phyloP scores from a whole-genome alignment of 1,140 invertebrate species.

The Saxidomus purpurata region DNA sequence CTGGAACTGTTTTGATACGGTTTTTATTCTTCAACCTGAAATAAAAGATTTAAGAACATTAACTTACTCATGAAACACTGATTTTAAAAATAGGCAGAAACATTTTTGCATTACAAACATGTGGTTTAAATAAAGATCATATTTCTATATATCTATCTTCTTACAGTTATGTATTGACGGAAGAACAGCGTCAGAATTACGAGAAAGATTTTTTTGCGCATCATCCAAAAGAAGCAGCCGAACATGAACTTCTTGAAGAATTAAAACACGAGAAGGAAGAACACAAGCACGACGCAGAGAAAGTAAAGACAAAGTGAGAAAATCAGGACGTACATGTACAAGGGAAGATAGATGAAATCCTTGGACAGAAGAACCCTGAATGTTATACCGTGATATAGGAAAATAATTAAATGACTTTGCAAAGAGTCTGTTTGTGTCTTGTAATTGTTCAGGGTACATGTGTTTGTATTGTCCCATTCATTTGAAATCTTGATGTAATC shows the following conservation, averaged over 20 bases:
- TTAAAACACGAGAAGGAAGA: slow-evolving; percentile 10
- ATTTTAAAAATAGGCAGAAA: too few relatives aligned
- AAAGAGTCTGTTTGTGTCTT: background rate
- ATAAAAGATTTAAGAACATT: too few relatives aligned
- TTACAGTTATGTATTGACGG: slow-evolving; percentile 39
- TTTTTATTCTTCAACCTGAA: too few relatives aligned
- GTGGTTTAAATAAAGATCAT: too few relatives aligned
- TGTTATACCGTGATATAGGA: background rate
- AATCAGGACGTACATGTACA: background rate
- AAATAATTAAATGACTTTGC: background rate
- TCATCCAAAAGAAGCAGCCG: background rate
- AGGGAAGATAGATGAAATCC: background rate
- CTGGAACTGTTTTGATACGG: too few relatives aligned
- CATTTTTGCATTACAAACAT: too few relatives aligned
- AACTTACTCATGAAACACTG: too few relatives aligned
- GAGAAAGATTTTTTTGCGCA: background rate
- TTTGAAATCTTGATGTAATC: too few relatives aligned
- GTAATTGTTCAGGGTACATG: background rate
- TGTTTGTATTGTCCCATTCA: too few relatives aligned
- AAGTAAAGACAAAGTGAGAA: background rate
- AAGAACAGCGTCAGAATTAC: slow-evolving; percentile 11
- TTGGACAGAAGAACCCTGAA: slow-evolving; percentile 3
- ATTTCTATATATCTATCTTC: too few relatives aligned
- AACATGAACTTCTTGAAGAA: background rate
- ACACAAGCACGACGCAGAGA: background rate